Evolutionary conservation across 37 sponge, comb jelly and placozoan species (phyloP), one percentile per base, ranked within the genome.

Genomic region (Bolinopsis microptera): DNA sequence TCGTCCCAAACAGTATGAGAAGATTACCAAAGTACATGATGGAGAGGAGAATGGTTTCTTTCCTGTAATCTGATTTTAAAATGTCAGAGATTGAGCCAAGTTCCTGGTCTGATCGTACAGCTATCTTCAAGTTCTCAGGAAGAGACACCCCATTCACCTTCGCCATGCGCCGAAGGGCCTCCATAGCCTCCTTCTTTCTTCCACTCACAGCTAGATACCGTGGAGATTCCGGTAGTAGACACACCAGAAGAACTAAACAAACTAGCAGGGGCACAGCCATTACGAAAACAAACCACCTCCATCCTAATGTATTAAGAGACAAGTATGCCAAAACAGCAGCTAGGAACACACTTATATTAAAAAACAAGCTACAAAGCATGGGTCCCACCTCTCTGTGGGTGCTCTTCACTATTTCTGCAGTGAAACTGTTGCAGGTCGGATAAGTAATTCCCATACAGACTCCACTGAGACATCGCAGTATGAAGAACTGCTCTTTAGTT

Each of bases 21-120:
- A 82, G 38, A 5, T 31, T 35, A 3, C 83, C 83, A 35, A 82
- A 82, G 35, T 21, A 31, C 23, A 82, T 82, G 38, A 36, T 23
- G 8, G 83, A 82, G 36, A 82, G 38, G 8, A 82, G 83, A 36
- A 82, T 82, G 38, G 83, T 82, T 82, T 82, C 83, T 31, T 82
- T 82, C 5, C 35, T 2, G 23, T 32, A 82, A 33, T 35, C 38
- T 34, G 36, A 8, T 21, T 2, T 32, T 8, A 82, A 13, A 34
- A 82, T 18, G 24, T 82, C 38, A 3, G 83, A 82, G 13, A 32
- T 23, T 1, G 35, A 18, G 13, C 83, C 83, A 23, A 82, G 38
- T 35, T 82, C 38, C 24, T 32, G 38, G 8, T 35, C 83, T 13
- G 5, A 36, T 32, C 31, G 3, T 32, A 21, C 38, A 23, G 38